Conservation (phyloP, 2,113 vertebrate genomes). For the Phyllostomus hastatus region DNA sequence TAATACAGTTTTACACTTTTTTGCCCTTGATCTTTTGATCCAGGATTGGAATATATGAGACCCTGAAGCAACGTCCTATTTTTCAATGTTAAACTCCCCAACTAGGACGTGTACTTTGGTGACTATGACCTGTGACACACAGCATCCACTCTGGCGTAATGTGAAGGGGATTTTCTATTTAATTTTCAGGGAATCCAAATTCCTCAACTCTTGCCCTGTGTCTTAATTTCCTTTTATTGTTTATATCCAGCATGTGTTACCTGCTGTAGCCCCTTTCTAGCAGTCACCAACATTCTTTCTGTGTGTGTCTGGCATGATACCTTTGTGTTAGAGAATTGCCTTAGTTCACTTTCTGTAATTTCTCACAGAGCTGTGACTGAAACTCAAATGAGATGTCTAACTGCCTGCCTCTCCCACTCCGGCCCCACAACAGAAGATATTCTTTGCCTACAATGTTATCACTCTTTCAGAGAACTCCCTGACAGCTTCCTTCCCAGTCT, state of each 20-base stretch:
- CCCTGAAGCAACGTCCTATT: constrained; percentile 24
- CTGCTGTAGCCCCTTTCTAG: background rate
- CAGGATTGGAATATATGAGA: background rate
- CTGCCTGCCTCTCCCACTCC: rapidly evolving
- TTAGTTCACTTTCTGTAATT: background rate
- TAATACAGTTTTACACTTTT: background rate
- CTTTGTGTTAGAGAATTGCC: background rate
- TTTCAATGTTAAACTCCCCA: background rate
- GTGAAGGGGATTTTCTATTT: background rate
- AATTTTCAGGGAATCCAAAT: background rate
- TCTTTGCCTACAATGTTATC: background rate
- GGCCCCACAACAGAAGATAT: background rate
- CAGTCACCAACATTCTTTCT: background rate
- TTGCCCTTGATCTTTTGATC: constrained; percentile 40
- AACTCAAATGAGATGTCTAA: background rate
- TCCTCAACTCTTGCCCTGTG: background rate
- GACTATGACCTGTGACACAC: background rate
- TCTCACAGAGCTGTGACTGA: background rate
- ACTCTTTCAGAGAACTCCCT: background rate
- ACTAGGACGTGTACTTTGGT: background rate
- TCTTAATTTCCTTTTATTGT: background rate
- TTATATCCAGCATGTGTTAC: background rate
- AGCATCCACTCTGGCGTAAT: background rate
- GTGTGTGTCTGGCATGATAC: background rate
- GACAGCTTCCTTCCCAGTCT: background rate